A percentile compares a stretch with the other conserved stretches of the same genome.
phyloP scores from a whole-genome alignment of 2,113 vertebrate species.

The Psittacula cyanocephala region DNA sequence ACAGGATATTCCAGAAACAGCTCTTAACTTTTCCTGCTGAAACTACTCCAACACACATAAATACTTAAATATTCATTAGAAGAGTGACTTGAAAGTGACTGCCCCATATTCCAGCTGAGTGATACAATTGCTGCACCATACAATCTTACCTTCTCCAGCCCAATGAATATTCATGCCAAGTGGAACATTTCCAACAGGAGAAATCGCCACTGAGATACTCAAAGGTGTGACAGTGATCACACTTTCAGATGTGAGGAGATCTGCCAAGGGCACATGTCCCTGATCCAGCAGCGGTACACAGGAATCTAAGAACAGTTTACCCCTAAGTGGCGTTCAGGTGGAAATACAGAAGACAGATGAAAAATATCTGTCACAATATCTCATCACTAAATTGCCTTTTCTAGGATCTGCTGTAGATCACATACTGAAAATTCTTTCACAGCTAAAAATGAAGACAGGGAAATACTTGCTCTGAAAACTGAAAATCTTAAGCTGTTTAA shows the following conservation, averaged over 20 bases:
- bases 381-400: neutral
- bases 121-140: neutral
- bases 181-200: neutral
- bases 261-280: neutral
- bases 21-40: neutral
- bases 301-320: neutral
- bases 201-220: neutral
- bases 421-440: neutral
- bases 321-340: neutral
- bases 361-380: neutral
- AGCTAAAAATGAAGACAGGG: neutral
- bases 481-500: neutral
- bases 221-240: neutral
- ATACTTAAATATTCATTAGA: constrained; percentile 35
- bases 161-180: constrained; percentile 31
- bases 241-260: neutral
- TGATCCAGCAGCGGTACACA: neutral
- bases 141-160: neutral
- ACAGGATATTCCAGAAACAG: neutral
- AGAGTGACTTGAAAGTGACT: neutral
- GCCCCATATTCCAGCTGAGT: neutral
- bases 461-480: neutral
- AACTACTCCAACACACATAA: neutral
- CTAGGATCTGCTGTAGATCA: neutral
- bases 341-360: neutral